phyloP scores from a whole-genome alignment of 2,888 invertebrate genomes.

The Parnassius orleans region DNA sequence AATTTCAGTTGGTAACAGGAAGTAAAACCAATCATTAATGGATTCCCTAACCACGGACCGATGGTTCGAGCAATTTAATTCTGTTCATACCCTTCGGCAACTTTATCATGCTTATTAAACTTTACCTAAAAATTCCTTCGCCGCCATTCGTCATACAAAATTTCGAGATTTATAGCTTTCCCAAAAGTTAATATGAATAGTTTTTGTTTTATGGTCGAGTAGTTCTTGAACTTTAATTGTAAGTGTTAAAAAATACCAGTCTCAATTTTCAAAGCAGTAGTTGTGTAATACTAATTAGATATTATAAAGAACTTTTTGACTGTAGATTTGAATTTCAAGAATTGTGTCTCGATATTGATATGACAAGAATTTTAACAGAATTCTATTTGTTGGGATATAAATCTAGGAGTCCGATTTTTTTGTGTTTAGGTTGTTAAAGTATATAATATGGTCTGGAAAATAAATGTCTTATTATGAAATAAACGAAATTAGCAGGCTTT shows the following conservation, averaged over 20 bases:
- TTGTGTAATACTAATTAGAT: too few species aligned
- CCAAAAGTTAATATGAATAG: constrained; percentile 41
- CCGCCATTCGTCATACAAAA: constrained; percentile 50
- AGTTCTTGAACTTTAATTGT: constrained; percentile 27
- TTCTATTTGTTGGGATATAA: too few species aligned
- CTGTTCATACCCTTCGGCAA: constrained; percentile 32
- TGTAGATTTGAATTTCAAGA: too few species aligned
- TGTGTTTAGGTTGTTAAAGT: too few species aligned
- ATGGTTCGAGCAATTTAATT: constrained; percentile 24
- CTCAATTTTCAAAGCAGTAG: background rate
- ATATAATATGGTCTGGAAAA: too few species aligned
- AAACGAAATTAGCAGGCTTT: too few species aligned
- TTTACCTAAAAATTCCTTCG: constrained; percentile 40
- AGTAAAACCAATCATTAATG: constrained; percentile 55
- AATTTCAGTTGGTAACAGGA: constrained; percentile 46
- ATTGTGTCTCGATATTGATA: too few species aligned
- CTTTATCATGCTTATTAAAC: constrained; percentile 35
- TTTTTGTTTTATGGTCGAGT: constrained; percentile 42
- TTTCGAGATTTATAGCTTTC: constrained; percentile 47
- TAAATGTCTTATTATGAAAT: too few species aligned
- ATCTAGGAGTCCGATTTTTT: too few species aligned
- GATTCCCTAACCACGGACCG: constrained; percentile 28
- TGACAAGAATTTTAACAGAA: too few species aligned
- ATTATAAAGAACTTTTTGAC: too few species aligned
- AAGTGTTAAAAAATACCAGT: constrained; percentile 3